Evolutionary conservation across 2,888 invertebrate genomes (phyloP), one percentile per base, ranked within the genome.

Genomic region (Lepetodrilus schrolli): DNA sequence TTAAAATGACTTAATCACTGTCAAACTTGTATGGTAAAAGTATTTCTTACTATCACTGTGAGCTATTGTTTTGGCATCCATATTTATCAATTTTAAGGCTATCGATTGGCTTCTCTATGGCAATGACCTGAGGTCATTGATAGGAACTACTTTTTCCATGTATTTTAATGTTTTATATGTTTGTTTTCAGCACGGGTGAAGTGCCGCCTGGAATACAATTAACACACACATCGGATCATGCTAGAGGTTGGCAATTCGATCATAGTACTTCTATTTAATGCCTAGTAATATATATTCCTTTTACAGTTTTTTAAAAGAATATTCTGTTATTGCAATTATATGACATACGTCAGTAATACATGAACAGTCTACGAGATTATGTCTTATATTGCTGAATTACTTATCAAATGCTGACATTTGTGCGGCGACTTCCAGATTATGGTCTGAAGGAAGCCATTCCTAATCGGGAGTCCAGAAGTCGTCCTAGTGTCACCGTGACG

Each of bases 401-500:
- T n/a, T n/a, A n/a, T n/a, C n/a, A n/a, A n/a, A n/a, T n/a, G n/a
- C n/a, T n/a, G n/a, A n/a, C n/a, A n/a, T n/a, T n/a, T n/a, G n/a
- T n/a, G n/a, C n/a, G n/a, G n/a, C n/a, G n/a, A n/a, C 21, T 72
- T 76, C 43, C 74, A 85, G 87, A 85, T 77, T 82, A 86, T 95
- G 96, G 83, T 69, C 80, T 82, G 37, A 83, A 82, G 66, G 86
- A 87, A 72, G 83, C 82, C 23, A 81, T 84, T 10, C 83, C 83
- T 70, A 83, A 23, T 26, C 43, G 47, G 4, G 68, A 68, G 8
- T 1, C 26, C 23, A 17, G 43, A 26, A 21, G 47, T 4, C 94
- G 96, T 89, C 97, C 97, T 58, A 96, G 96, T 92, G 96, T 97
- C 79, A 93, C 96, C 89, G 96, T 97, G 87, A 97, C 97, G 84